Evolutionary conservation across 2,113 vertebrate species (phyloP).

Genomic region (Megatriorchis doriae): DNA sequence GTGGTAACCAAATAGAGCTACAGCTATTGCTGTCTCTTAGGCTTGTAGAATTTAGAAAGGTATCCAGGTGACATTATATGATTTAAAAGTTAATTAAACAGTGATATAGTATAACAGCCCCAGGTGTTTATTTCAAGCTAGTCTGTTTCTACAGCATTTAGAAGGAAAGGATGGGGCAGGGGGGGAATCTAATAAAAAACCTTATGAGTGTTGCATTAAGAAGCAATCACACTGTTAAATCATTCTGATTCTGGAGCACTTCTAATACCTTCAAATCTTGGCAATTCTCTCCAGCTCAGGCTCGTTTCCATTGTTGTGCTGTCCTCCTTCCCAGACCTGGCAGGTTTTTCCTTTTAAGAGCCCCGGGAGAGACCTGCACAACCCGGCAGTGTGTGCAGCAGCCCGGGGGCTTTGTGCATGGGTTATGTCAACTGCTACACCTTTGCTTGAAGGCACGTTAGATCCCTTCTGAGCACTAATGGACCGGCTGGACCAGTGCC

Average conservation of each 20-base stretch:
- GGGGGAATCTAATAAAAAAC: slow-evolving; percentile 64
- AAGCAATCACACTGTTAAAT: slow-evolving; percentile 64
- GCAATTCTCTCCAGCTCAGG: slow-evolving; percentile 7
- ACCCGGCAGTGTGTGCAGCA: neutral
- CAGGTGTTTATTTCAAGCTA: slow-evolving; percentile 67
- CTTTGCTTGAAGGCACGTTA: neutral
- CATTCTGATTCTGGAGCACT: slow-evolving; percentile 23
- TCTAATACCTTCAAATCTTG: slow-evolving; percentile 33
- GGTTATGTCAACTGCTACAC: neutral
- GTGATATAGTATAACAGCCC: slow-evolving; percentile 52
- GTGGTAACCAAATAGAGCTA: neutral
- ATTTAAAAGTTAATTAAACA: slow-evolving; percentile 78
- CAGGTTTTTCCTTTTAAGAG: slow-evolving; percentile 29
- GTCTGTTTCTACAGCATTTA: slow-evolving; percentile 14
- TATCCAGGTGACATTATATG: slow-evolving; percentile 42
- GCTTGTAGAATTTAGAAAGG: slow-evolving; percentile 1
- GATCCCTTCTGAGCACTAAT: neutral
- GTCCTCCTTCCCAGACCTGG: neutral
- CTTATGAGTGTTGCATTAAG: slow-evolving; percentile 48
- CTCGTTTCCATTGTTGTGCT: neutral
- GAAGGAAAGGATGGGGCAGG: slow-evolving; percentile 31
- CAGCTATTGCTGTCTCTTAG: neutral
- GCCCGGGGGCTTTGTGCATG: neutral
- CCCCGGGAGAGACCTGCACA: neutral
- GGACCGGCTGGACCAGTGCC: neutral